A percentile compares a stretch with the other conserved stretches of the same genome.
phyloP scores from a whole-genome alignment of 23 tunicate species.

The Diplosoma virens region DNA sequence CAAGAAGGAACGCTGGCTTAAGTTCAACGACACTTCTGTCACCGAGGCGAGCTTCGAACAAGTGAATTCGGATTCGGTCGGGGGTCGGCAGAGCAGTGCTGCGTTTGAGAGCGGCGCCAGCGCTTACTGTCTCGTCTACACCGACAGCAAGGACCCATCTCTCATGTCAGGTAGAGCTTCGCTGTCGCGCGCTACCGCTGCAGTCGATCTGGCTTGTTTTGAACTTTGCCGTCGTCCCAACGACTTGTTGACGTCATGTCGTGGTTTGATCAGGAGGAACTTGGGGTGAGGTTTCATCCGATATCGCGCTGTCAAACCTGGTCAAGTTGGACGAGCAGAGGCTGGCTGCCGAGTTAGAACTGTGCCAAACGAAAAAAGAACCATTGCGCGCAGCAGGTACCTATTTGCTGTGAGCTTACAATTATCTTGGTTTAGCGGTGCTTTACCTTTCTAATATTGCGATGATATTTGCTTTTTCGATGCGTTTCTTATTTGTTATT shows the following conservation, averaged over 20 bases:
- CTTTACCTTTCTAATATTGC: too few relatives aligned
- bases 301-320: conserved; percentile 15
- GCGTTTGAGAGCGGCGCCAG: conserved; percentile 23
- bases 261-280: neutral
- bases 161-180: too few relatives aligned
- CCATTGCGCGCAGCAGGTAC: too few relatives aligned
- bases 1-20: conserved; percentile 40
- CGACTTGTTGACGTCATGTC: too few relatives aligned
- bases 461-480: too few relatives aligned
- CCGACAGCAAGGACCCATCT: conserved; percentile 26
- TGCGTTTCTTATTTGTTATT: too few relatives aligned
- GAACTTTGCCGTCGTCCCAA: too few relatives aligned
- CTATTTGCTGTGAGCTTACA: too few relatives aligned
- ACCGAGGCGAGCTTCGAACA: conserved; percentile 40
- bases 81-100: conserved; percentile 17
- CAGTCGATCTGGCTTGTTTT: too few relatives aligned
- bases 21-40: conserved; percentile 39
- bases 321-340: conserved; percentile 23
- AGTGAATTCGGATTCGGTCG: conserved; percentile 36
- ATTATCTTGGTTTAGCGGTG: too few relatives aligned
- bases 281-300: conserved; percentile 12
- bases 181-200: too few relatives aligned
- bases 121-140: conserved; percentile 54
- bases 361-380: too few relatives aligned
- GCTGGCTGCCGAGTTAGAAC: conserved; percentile 33